Evolutionary conservation across 2,797 vertebrate genomes (phyloP).

Genomic region (Balearica regulorum): DNA sequence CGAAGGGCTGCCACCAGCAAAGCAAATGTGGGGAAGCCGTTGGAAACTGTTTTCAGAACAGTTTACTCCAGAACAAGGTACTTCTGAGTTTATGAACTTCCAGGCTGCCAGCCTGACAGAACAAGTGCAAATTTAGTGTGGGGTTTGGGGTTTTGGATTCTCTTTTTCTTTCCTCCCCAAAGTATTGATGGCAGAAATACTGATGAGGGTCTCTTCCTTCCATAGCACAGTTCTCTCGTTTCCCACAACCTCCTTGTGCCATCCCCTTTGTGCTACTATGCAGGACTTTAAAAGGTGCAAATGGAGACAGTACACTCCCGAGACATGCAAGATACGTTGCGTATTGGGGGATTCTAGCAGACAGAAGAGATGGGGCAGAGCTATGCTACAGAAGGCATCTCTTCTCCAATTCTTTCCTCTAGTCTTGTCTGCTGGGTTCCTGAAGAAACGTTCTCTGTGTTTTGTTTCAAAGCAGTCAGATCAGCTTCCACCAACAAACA

Average conservation of each 20-base stretch:
- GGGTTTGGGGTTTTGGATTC: background rate
- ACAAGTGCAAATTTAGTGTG: slow-evolving; percentile 15
- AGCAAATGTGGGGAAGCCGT: slow-evolving; percentile 17
- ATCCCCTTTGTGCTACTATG: slow-evolving; percentile 41
- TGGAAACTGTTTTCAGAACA: slow-evolving; percentile 39
- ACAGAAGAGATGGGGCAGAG: background rate
- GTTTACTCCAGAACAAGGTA: slow-evolving; percentile 30
- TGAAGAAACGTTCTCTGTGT: background rate
- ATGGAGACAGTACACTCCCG: background rate
- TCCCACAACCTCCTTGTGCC: background rate
- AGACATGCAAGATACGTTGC: background rate
- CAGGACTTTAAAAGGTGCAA: slow-evolving; percentile 45
- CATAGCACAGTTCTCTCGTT: background rate
- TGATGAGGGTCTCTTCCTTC: background rate
- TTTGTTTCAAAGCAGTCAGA: slow-evolving; percentile 1
- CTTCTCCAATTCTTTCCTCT: background rate
- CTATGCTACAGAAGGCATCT: background rate
- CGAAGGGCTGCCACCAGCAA: slow-evolving; percentile 55
- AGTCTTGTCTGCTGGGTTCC: background rate
- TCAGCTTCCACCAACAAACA: background rate
- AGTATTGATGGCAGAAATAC: slow-evolving; percentile 1
- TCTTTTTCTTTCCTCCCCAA: slow-evolving; percentile 2
- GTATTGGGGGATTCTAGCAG: background rate
- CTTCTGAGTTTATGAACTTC: slow-evolving; percentile 36
- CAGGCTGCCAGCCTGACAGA: slow-evolving; percentile 41